phyloP scores from a whole-genome alignment of 2,113 vertebrate genomes.

The Uria lomvia region DNA sequence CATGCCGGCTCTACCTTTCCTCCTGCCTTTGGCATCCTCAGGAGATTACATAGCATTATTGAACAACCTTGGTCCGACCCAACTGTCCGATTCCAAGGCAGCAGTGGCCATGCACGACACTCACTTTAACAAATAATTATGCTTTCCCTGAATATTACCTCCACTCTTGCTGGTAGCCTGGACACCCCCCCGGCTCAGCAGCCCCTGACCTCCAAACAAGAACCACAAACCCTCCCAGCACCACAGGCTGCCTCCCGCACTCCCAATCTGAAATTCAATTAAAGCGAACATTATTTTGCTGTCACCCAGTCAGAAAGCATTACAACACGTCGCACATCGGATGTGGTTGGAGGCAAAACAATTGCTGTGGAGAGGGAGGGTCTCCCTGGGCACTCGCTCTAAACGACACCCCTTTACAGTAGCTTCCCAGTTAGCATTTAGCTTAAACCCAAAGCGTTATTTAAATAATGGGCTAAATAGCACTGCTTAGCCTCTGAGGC shows the following conservation, averaged over 20 bases:
- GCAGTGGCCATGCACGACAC: neutral
- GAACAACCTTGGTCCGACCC: neutral
- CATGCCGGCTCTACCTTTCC: neutral
- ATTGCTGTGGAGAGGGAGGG: neutral
- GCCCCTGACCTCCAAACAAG: fast-evolving
- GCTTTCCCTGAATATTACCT: neutral
- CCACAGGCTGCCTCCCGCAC: neutral
- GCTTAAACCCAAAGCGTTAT: neutral
- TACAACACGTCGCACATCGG: neutral
- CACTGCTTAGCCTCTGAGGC: neutral
- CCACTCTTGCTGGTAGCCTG: neutral
- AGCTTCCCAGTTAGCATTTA: neutral
- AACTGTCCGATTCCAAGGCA: neutral
- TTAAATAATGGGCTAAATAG: neutral
- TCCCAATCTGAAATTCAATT: neutral
- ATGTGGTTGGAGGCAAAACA: neutral
- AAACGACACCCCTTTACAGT: fast-evolving
- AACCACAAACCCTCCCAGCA: neutral
- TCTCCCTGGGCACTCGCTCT: neutral
- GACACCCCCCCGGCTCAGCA: no score
- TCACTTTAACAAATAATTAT: neutral
- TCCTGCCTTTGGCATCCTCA: neutral
- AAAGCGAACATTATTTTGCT: neutral
- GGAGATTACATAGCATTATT: neutral
- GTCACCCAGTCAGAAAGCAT: neutral